Conservation (phyloP, 2,888 invertebrate species). For the Scrobipalpa costella region DNA sequence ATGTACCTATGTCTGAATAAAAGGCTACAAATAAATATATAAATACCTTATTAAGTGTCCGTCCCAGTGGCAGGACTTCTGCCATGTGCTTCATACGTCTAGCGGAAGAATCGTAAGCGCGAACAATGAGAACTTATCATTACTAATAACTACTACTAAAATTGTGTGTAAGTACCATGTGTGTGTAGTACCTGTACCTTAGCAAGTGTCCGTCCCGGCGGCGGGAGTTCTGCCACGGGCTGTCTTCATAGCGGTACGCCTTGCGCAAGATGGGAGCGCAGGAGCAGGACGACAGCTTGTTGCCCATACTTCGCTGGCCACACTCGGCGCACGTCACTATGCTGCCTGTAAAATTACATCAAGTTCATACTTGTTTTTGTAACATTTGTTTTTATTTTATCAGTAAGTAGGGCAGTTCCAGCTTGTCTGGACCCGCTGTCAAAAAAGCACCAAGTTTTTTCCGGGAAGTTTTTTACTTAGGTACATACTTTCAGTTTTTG, state of each 20-base stretch:
- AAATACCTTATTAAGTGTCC: slow-evolving; percentile 95
- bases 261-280: slow-evolving; percentile 98
- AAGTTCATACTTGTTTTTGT: slow-evolving; percentile 31
- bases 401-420: too few relatives aligned
- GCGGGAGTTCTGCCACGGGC: slow-evolving; percentile 95
- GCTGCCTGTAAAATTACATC: slow-evolving; percentile 65
- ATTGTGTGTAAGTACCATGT: too few relatives aligned
- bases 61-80: slow-evolving; percentile 91
- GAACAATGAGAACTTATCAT: too few relatives aligned
- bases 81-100: slow-evolving; percentile 98
- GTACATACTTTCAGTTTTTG: too few relatives aligned
- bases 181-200: slow-evolving; percentile 80
- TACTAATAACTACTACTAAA: too few relatives aligned
- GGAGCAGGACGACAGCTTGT: slow-evolving; percentile 97
- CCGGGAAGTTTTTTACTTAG: too few relatives aligned
- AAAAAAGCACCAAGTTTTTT: too few relatives aligned
- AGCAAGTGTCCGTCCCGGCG: slow-evolving; percentile 93
- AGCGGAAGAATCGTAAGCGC: too few relatives aligned
- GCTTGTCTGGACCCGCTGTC: too few relatives aligned
- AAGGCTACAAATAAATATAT: too few relatives aligned
- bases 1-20: too few relatives aligned
- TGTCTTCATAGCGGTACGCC: slow-evolving; percentile 97
- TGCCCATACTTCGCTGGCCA: slow-evolving; percentile 92
- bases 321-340: slow-evolving; percentile 81
- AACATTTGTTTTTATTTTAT: too few relatives aligned